These are phyloP conservation scores for Acanthis flammea DNA, from an alignment of 2,797 vertebrate species.

Conservation along the genomic window DNA sequence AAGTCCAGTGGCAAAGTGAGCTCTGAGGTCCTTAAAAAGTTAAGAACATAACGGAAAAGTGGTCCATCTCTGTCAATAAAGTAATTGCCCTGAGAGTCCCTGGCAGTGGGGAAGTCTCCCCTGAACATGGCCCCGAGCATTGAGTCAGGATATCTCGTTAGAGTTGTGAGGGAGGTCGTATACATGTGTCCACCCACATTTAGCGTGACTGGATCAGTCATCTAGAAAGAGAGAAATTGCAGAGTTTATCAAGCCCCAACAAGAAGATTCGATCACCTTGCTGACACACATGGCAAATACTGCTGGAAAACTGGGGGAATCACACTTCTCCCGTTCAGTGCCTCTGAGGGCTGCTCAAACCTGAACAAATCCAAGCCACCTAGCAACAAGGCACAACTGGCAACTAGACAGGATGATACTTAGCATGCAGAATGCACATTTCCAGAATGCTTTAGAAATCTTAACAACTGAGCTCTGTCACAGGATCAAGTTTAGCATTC, in stretches of 20 bases:
- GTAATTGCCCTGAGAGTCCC: conserved; percentile 94
- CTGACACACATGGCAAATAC: neutral
- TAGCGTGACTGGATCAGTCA: conserved; percentile 95
- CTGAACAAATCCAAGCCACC: neutral
- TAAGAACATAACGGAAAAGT: conserved; percentile 95
- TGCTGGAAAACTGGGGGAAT: neutral
- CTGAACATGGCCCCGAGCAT: conserved; percentile 99
- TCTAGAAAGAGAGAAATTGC: conserved; percentile 78
- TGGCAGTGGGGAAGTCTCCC: conserved; percentile 94
- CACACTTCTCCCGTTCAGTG: neutral
- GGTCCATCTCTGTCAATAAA: conserved; percentile 98
- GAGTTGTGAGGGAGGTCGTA: conserved; percentile 93
- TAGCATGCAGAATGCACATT: neutral
- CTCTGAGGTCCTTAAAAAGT: conserved; percentile 97
- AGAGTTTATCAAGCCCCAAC: conserved; percentile 48
- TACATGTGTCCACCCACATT: conserved; percentile 97
- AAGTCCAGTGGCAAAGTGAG: conserved; percentile 94
- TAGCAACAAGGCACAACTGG: conserved; percentile 31
- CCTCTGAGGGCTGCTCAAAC: neutral
- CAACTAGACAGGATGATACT: neutral
- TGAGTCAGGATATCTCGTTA: conserved; percentile 96
- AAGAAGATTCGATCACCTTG: neutral
- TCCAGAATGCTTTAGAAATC: conserved; percentile 31
- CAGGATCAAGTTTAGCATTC: conserved; percentile 23
- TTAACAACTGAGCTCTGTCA: conserved; percentile 15